Base-by-base conservation (phyloP, 1,140 invertebrate species). In the Radopholus similis region DNA sequence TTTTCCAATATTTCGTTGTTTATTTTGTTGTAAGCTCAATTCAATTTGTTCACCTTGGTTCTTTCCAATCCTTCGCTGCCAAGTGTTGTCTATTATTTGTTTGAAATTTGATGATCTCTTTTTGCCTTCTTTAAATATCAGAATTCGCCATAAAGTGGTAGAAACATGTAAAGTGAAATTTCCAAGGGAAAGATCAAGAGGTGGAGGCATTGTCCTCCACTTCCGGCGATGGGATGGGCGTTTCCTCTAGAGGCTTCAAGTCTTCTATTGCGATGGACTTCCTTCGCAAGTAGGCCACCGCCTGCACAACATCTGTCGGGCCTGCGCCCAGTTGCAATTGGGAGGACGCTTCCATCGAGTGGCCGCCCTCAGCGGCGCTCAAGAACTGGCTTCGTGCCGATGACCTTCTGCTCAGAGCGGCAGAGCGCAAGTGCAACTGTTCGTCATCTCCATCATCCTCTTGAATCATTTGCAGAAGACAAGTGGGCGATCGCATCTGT, bases 231-330 rank as follows among this genome's bases (percentile, higher is more conserved):
- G 68, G 68, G 21, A 72, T 44, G 15, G 69, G 68, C n/a, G 68
- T 70, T 38, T 74, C 68, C 47, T 68, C 71, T 26, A 71, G 15
- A 30, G 40, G 34, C 28, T 65, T 54, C 32, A 73, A 35, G 37
- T 77, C 74, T 60, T 74, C 75, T n/a, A 72, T 37, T 13, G 74
- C 70, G 15, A 77, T 35, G 11, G 75, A 77, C 55, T 79, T 77
- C 40, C 75, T 42, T 28, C 75, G 63, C 28, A 77, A 55, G 62
- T 77, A 77, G 13, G 66, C 75, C 35, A 77, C 71, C 34, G 75
- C 75, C 47, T 65, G 57, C 3, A 63, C 75, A 26, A 78, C 76
- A 42, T 70, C 47, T 18, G 62, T 59, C 15, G 64, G 59, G 57
- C 58, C 49, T 56, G 59, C 34, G 37, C 28, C 35, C 35, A n/a